phyloP scores from a whole-genome alignment of 2,113 vertebrate species.

The Haemorhous mexicanus region DNA sequence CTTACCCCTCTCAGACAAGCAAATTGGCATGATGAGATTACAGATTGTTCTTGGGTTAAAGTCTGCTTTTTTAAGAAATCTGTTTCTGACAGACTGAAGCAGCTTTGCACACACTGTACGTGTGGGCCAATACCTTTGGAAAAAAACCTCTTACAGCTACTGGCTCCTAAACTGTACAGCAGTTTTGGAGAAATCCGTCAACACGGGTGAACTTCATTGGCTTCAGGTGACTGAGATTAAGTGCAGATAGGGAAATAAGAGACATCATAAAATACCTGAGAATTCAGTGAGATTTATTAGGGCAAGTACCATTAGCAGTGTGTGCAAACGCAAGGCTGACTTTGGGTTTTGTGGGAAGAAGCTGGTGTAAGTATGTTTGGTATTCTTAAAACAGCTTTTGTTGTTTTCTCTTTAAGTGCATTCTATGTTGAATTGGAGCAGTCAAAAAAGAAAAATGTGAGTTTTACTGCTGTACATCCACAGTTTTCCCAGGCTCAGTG shows the following conservation, averaged over 20 bases:
- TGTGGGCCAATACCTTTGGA: background rate
- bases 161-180: fast-evolving
- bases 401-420: background rate
- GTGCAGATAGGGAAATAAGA: background rate
- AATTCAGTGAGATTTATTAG: background rate
- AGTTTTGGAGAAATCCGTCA: background rate
- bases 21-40: background rate
- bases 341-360: background rate
- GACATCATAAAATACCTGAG: background rate
- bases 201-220: background rate
- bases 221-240: background rate
- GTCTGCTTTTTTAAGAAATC: background rate
- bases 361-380: background rate
- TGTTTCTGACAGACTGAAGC: background rate
- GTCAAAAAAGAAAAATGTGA: background rate
- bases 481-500: background rate
- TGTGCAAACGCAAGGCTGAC: fast-evolving
- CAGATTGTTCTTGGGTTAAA: background rate
- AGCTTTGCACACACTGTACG: fast-evolving
- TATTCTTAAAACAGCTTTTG: background rate
- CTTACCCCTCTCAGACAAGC: background rate
- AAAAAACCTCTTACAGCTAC: background rate
- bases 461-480: fast-evolving
- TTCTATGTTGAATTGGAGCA: background rate
- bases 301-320: fast-evolving